Conservation (phyloP, 2,888 invertebrate species). For the Palloptera scutellata region DNA sequence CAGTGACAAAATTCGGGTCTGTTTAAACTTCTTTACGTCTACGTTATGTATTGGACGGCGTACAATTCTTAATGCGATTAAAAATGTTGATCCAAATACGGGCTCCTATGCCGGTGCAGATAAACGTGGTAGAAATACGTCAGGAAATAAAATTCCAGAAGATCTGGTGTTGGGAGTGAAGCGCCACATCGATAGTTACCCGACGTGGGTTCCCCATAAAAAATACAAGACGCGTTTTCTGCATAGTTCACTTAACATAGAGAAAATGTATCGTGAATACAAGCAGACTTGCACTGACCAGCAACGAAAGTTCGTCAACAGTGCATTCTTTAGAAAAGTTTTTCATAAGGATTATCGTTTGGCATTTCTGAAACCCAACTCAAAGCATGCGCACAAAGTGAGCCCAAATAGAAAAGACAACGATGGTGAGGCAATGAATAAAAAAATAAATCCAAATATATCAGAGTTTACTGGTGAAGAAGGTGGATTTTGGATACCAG, state of each 20-base stretch:
- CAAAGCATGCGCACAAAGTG: constrained; percentile 33
- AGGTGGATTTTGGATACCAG: constrained; percentile 38
- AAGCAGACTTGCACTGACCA: constrained; percentile 33
- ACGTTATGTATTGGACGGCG: constrained; percentile 38
- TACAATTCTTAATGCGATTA: constrained; percentile 38
- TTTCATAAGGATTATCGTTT: constrained; percentile 40
- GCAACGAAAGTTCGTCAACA: constrained; percentile 31
- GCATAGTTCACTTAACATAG: constrained; percentile 40
- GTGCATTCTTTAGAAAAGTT: constrained; percentile 34
- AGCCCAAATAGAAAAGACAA: constrained; percentile 21
- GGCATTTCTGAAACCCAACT: constrained; percentile 35
- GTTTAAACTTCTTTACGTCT: constrained; percentile 38
- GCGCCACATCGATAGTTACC: constrained; percentile 41
- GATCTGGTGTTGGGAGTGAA: constrained; percentile 34
- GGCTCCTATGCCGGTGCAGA: constrained; percentile 40
- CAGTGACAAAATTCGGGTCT: constrained; percentile 42
- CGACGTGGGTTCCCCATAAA: constrained; percentile 42
- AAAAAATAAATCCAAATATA: constrained; percentile 38
- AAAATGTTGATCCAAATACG: constrained; percentile 40
- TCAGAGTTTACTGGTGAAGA: constrained; percentile 42
- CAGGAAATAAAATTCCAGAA: constrained; percentile 37
- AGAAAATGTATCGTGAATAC: constrained; percentile 40
- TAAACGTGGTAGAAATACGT: constrained; percentile 33
- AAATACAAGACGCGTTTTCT: constrained; percentile 39
- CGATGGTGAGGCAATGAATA: not conserved